Evolutionary conservation across 2,888 invertebrate species (phyloP).

Genomic region (Acleris holmiana): DNA sequence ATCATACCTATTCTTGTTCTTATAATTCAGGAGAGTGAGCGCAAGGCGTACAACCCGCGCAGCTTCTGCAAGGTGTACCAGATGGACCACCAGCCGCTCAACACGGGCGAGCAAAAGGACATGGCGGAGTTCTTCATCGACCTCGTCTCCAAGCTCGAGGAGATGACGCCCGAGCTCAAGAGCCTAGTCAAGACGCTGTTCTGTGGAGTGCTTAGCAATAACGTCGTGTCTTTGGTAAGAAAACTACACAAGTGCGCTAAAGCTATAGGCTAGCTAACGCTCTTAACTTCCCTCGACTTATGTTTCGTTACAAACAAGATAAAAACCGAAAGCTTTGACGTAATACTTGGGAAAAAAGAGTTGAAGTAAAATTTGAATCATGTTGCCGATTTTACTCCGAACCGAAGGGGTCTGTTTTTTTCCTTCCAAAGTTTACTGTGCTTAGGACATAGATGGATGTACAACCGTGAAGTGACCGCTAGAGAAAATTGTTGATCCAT

Average conservation of each 20-base stretch:
- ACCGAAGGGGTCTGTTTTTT: too few relatives aligned
- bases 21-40: constrained; percentile 92
- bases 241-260: neutral
- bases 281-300: too few relatives aligned
- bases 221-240: constrained; percentile 94
- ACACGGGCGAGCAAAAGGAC: constrained; percentile 98
- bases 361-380: too few relatives aligned
- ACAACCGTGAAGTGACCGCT: too few relatives aligned
- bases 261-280: neutral
- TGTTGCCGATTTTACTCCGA: too few relatives aligned
- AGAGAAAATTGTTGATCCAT: too few relatives aligned
- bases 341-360: too few relatives aligned
- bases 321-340: too few relatives aligned
- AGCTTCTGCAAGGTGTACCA: constrained; percentile 98
- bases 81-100: constrained; percentile 98
- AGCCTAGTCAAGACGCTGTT: constrained; percentile 95
- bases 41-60: constrained; percentile 97
- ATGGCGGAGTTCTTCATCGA: constrained; percentile 99
- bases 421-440: too few relatives aligned
- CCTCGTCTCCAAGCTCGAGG: constrained; percentile 96
- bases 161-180: constrained; percentile 96
- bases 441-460: too few relatives aligned
- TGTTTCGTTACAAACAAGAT: too few relatives aligned
- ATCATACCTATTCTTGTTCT: too few relatives aligned
- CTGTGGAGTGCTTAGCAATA: constrained; percentile 97